A percentile compares a stretch with the other conserved stretches of the same genome.
Evolutionary conservation across 2,797 vertebrate species (phyloP).

Genomic region (Toxotes lorentzi): DNA sequence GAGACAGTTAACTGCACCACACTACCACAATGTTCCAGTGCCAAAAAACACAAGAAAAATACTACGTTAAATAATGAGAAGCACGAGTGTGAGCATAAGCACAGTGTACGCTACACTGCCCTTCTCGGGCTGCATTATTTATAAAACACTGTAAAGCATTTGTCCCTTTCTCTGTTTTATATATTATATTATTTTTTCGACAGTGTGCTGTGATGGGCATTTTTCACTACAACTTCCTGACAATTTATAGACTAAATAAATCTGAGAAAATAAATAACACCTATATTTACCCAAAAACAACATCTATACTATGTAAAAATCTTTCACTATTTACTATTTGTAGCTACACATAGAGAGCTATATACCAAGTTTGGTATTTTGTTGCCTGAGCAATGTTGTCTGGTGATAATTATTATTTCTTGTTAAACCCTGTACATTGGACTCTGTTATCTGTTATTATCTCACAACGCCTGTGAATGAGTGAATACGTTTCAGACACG

Average conservation of each 20-base stretch:
- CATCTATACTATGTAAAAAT: not conserved
- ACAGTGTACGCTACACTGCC: too few relatives aligned
- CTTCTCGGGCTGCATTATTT: too few relatives aligned
- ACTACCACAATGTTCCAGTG: too few relatives aligned
- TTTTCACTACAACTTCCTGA: too few relatives aligned
- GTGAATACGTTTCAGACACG: not conserved
- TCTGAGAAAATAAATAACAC: too few relatives aligned
- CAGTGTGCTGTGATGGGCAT: too few relatives aligned
- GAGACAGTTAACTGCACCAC: too few relatives aligned
- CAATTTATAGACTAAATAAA: too few relatives aligned
- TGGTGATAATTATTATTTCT: not conserved
- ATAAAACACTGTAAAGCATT: too few relatives aligned
- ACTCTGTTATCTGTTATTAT: not conserved
- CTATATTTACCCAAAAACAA: not conserved
- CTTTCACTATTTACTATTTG: not conserved
- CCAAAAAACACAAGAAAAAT: too few relatives aligned
- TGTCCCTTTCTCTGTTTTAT: too few relatives aligned
- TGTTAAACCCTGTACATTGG: not conserved
- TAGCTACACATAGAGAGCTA: not conserved
- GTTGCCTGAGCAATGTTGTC: not conserved
- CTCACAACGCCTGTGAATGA: not conserved
- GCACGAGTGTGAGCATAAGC: not conserved
- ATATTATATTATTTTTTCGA: too few relatives aligned
- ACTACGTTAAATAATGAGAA: not conserved
- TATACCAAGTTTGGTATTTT: not conserved